Evolutionary conservation across 2,888 invertebrate species (phyloP).

Genomic region (Dastarcus helophoroides): DNA sequence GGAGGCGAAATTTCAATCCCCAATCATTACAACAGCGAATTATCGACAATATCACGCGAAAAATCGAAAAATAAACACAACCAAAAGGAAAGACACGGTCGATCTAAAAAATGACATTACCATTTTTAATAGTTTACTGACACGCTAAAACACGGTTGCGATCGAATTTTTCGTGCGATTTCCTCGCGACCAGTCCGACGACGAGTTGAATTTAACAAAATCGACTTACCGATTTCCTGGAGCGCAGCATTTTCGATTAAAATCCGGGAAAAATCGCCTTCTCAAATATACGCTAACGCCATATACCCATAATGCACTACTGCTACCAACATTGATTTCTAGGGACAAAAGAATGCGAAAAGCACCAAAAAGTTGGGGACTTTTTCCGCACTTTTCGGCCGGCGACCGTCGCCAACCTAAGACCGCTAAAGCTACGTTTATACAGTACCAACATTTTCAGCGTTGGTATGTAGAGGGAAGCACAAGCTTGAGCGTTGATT

Average conservation of each 20-base stretch:
- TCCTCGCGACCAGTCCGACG: slow-evolving; percentile 15
- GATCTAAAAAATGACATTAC: slow-evolving; percentile 33
- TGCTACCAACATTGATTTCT: slow-evolving; percentile 39
- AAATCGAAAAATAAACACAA: slow-evolving; percentile 29
- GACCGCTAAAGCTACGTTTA: no score
- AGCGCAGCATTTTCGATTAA: slow-evolving; percentile 35
- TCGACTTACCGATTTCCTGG: slow-evolving; percentile 35
- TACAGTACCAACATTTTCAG: no score
- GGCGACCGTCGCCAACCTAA: slow-evolving; percentile 12
- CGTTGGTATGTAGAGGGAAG: no score
- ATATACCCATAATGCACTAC: slow-evolving; percentile 33
- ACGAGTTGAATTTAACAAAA: slow-evolving; percentile 16
- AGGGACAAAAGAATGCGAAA: slow-evolving; percentile 35
- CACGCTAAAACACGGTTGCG: slow-evolving; percentile 25
- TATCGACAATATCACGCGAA: slow-evolving; percentile 17
- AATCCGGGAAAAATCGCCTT: slow-evolving; percentile 8
- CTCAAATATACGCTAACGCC: slow-evolving; percentile 30
- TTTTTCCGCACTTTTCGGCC: slow-evolving; percentile 28
- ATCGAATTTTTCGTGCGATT: slow-evolving; percentile 9
- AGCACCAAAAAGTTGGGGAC: slow-evolving; percentile 35
- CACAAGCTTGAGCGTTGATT: no score
- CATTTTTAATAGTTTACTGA: slow-evolving; percentile 27
- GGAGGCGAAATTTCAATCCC: background rate
- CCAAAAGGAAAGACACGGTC: slow-evolving; percentile 21
- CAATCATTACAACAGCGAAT: slow-evolving; percentile 6